Percentiles rank a stretch among this genome's conserved stretches.
These are phyloP conservation scores for Delichon dasypus DNA, from an alignment of 2,797 vertebrate species.

Conservation along the genomic window DNA sequence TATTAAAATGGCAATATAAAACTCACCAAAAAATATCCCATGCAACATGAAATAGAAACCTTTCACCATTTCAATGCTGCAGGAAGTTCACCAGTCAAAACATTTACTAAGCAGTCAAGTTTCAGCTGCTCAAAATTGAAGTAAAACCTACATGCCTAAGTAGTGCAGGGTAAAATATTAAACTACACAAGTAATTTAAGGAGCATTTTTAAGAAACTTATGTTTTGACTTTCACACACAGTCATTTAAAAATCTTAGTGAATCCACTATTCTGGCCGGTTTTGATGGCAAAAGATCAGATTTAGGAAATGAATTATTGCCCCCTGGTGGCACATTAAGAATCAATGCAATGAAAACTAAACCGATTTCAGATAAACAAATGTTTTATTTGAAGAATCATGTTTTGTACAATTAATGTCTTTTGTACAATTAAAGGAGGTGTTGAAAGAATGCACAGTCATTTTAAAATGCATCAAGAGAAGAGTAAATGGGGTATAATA, in stretches of 20 bases:
- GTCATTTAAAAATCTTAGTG: not conserved
- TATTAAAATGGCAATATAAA: not conserved
- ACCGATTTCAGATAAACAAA: not conserved
- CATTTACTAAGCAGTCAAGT: not conserved
- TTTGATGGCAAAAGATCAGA: not conserved
- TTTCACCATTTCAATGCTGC: not conserved
- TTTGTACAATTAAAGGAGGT: not conserved
- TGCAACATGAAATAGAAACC: not conserved
- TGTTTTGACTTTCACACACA: not conserved
- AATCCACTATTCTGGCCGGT: not conserved
- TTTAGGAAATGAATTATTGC: conserved; percentile 38
- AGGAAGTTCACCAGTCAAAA: not conserved
- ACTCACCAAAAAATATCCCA: not conserved
- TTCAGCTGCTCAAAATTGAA: not conserved
- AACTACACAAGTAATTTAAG: not conserved
- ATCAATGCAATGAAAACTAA: not conserved
- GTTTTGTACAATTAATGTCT: not conserved
- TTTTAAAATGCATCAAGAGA: not conserved
- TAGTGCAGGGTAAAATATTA: not conserved
- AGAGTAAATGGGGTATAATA: not conserved
- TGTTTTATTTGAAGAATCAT: not conserved
- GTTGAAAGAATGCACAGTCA: not conserved
- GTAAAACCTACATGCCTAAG: not conserved
- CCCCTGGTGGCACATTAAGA: conserved; percentile 36
- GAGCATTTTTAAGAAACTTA: not conserved